Conservation (phyloP, 2,888 invertebrate species). For the Sepioteuthis lessoniana region DNA sequence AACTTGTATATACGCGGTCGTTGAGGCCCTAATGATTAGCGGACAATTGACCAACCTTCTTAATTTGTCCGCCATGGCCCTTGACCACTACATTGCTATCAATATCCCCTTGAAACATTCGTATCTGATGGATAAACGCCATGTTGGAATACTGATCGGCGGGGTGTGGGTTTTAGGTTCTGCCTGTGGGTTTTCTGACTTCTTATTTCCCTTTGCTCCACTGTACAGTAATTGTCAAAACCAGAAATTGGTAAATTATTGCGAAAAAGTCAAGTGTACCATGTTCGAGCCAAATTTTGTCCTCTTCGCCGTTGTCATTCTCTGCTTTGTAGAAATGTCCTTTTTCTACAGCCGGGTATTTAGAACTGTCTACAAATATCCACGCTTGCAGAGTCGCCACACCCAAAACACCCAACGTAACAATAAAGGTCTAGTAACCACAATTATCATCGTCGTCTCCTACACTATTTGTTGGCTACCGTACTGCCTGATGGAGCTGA, state of each 20-base stretch:
- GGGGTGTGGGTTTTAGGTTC: slow-evolving; percentile 61
- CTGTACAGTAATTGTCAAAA: slow-evolving; percentile 51
- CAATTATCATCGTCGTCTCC: slow-evolving; percentile 65
- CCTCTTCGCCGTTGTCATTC: slow-evolving; percentile 60
- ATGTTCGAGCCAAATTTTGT: slow-evolving; percentile 66
- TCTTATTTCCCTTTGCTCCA: slow-evolving; percentile 49
- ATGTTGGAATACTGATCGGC: slow-evolving; percentile 58
- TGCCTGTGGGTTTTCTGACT: slow-evolving; percentile 60
- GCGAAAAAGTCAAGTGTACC: slow-evolving; percentile 63
- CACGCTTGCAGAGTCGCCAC: slow-evolving; percentile 37
- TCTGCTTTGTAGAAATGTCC: slow-evolving; percentile 61
- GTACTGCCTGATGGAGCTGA: slow-evolving; percentile 54
- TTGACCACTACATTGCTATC: slow-evolving; percentile 67
- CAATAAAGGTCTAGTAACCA: slow-evolving; percentile 66
- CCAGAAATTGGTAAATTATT: slow-evolving; percentile 60
- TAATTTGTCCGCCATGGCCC: slow-evolving; percentile 64
- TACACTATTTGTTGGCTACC: slow-evolving; percentile 68
- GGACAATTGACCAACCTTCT: slow-evolving; percentile 64
- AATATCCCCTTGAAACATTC: slow-evolving; percentile 62
- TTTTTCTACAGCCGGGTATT: slow-evolving; percentile 64
- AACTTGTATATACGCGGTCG: slow-evolving; percentile 61
- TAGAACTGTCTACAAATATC: slow-evolving; percentile 52
- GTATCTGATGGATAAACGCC: slow-evolving; percentile 56
- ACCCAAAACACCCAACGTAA: slow-evolving; percentile 58
- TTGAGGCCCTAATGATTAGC: slow-evolving; percentile 63